Conservation (phyloP, 92 coral and sea anemone genomes). For the Bergia puertoricense region DNA sequence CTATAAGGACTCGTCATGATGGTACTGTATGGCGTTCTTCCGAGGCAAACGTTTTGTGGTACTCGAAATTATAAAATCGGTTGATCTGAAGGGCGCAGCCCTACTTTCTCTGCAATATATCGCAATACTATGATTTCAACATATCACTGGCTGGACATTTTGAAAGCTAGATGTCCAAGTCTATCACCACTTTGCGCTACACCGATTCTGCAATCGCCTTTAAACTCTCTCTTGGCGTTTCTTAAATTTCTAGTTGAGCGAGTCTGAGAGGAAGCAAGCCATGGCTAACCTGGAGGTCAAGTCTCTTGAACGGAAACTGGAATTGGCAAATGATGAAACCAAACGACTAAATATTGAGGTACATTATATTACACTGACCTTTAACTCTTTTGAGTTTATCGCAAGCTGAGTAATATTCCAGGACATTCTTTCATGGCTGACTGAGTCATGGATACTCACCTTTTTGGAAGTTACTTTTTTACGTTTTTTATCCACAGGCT, state of each 20-base stretch:
- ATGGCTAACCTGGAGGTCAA: slow-evolving; percentile 84
- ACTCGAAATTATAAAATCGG: background rate
- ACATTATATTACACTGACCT: background rate
- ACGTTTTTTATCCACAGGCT: no score
- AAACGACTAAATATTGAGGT: slow-evolving; percentile 81
- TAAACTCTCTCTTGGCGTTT: background rate
- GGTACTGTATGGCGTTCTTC: background rate
- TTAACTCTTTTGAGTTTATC: background rate
- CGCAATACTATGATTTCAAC: no score
- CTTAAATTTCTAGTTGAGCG: slow-evolving; percentile 68
- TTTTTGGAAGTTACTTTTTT: no score
- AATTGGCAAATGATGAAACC: slow-evolving; percentile 75
- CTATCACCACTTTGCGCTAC: no score
- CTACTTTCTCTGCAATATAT: background rate
- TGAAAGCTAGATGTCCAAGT: no score
- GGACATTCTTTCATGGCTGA: no score
- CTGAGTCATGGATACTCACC: no score
- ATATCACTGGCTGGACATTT: no score
- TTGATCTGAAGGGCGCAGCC: background rate
- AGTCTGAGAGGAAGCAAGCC: slow-evolving; percentile 79
- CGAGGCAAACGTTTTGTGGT: background rate
- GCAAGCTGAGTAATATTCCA: no score
- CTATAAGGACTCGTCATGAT: background rate
- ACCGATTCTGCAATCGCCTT: background rate
- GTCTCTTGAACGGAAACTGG: slow-evolving; percentile 89